Evolutionary conservation across 2,797 vertebrate genomes (phyloP).

Genomic region (Etheostoma nigrum): DNA sequence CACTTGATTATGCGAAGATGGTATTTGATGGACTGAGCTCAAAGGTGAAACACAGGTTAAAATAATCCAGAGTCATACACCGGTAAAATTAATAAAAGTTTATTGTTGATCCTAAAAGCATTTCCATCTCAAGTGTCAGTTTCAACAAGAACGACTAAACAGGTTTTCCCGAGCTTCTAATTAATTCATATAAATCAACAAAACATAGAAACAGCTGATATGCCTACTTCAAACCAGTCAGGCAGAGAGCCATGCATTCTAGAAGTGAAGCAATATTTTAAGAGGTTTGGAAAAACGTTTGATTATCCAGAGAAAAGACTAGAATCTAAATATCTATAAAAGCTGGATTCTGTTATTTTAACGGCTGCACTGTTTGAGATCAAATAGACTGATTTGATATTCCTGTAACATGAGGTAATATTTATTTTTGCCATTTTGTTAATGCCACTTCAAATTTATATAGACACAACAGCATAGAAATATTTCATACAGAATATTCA

Average conservation of each 20-base stretch:
- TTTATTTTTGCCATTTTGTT: constrained; percentile 7
- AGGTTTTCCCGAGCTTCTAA: not conserved
- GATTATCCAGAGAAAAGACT: constrained; percentile 1
- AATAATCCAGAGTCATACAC: constrained; percentile 15
- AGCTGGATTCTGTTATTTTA: not conserved
- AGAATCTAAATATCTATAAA: not conserved
- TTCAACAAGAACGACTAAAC: constrained; percentile 7
- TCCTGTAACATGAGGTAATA: not conserved
- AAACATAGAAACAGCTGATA: constrained; percentile 29
- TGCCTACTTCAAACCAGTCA: constrained; percentile 6
- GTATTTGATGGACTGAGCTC: not conserved
- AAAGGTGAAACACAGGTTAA: not conserved
- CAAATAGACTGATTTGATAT: not conserved
- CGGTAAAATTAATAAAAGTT: constrained; percentile 39
- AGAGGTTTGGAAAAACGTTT: not conserved
- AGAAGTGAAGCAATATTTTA: constrained; percentile 10
- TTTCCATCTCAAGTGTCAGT: constrained; percentile 30
- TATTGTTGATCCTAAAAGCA: constrained; percentile 55
- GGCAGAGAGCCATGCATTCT: constrained; percentile 30
- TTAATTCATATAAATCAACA: constrained; percentile 23
- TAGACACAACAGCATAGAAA: constrained; percentile 8
- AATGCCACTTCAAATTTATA: constrained; percentile 19
- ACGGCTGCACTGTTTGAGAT: not conserved
- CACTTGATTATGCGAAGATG: not conserved
- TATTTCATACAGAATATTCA: constrained; percentile 1